Conservation (phyloP, 1,140 invertebrate species). For the Drosophila burlai region DNA sequence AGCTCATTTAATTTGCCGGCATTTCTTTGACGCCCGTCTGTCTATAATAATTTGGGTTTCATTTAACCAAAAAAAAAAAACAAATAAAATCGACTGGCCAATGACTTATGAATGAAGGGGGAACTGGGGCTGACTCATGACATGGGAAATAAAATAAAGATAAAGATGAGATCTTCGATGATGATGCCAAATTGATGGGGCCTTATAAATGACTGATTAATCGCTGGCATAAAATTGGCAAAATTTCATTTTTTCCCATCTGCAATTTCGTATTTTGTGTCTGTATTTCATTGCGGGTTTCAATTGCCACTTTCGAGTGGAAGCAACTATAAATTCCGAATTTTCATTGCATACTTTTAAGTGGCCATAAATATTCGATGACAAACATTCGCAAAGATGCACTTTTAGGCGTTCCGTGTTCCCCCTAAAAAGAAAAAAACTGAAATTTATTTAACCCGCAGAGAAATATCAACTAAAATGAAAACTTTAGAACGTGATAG, state of each 20-base stretch:
- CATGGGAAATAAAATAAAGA: slow-evolving; percentile 16
- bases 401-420: slow-evolving; percentile 43
- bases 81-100: slow-evolving; percentile 25
- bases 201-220: slow-evolving; percentile 44
- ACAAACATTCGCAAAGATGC: slow-evolving; percentile 26
- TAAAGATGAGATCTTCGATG: slow-evolving; percentile 33
- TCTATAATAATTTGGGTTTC: slow-evolving; percentile 57
- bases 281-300: slow-evolving; percentile 35
- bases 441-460: slow-evolving; percentile 2
- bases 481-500: slow-evolving; percentile 34
- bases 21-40: slow-evolving; percentile 66
- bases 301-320: slow-evolving; percentile 26
- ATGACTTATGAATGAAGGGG: slow-evolving; percentile 22
- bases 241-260: background rate
- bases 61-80: slow-evolving; percentile 14
- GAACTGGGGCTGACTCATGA: slow-evolving; percentile 27
- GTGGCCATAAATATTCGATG: slow-evolving; percentile 58
- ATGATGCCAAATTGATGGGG: slow-evolving; percentile 29
- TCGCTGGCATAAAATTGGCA: slow-evolving; percentile 11
- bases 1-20: slow-evolving; percentile 53
- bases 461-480: slow-evolving; percentile 30
- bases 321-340: slow-evolving; percentile 34
- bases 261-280: slow-evolving; percentile 15
- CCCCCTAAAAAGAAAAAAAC: background rate
- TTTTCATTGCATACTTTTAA: slow-evolving; percentile 65